Base-by-base conservation (phyloP, 2,113 vertebrate species). In the Sinocyclocheilus anshuiensis region DNA sequence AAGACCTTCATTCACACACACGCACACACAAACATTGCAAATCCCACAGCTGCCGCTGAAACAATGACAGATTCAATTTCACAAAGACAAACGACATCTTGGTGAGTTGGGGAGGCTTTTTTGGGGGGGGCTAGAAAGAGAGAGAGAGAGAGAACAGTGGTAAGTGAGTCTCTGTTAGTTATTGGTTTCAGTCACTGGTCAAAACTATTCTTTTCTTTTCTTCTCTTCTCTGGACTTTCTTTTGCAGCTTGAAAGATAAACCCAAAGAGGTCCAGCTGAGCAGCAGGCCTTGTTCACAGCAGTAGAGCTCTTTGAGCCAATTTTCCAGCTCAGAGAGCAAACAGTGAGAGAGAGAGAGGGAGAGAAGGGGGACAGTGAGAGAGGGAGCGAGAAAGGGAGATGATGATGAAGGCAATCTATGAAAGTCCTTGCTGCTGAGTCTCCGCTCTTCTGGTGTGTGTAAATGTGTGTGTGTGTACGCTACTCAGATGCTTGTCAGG, bases 181-280 rank as follows among this genome's bases (percentile, higher is more conserved):
- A 95, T 94, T 95, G 95, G 94, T 95, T 95, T 95, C 94, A 94
- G 94, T 95, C 94, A 94, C 93, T 93, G 92, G 93, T 94, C 95
- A 93, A 93, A 94, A 95, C 93, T 94, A 94, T 95, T 95, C 94
- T 94, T 93, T 90, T 92, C 91, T 90, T 89, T 93, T 93, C 92
- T 91, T 92, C 90, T 90, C 92, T 89, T 91, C 91, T 91, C 90
- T 86, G 88, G 89, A 91, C 90, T 92, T 92, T 91, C 85, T 90
- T 90, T 85, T 84, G 90, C 91, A 90, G 92, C 91, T 91, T 92
- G 93, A 93, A 93, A 95, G 94, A 96, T 95, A 95, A 95, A 95
- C 92, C 92, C 91, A 91, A 91, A 91, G 91, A 93, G 84, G 92
- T 91, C 94, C 94, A 92, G 93, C 94, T 94, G 94, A 94, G 94